These are phyloP conservation scores for Bembecia ichneumoniformis DNA, from an alignment of 2,888 invertebrate genomes.

Conservation along the genomic window DNA sequence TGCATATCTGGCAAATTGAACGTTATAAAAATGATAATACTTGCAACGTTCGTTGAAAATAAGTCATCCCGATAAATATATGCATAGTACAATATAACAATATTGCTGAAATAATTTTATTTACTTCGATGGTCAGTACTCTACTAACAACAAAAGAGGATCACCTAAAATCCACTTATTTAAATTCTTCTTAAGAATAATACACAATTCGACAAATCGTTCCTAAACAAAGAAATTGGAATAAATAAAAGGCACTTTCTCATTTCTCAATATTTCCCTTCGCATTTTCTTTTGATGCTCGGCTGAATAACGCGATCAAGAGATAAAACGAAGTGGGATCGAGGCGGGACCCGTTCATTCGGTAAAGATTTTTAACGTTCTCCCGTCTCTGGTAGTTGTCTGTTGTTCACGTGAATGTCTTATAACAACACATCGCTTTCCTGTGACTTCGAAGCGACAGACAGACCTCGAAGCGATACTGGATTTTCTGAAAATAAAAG, in stretches of 20 bases:
- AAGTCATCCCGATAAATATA: too few species aligned
- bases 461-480: too few species aligned
- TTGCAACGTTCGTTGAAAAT: too few species aligned
- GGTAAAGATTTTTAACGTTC: conserved; percentile 37
- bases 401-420: too few species aligned
- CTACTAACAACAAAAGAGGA: neutral
- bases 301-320: conserved; percentile 65
- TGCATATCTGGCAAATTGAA: conserved; percentile 44
- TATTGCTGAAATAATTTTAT: neutral
- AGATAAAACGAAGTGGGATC: conserved; percentile 58
- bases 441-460: too few species aligned
- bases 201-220: conserved; percentile 24
- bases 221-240: conserved; percentile 41
- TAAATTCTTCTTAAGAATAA: conserved; percentile 12
- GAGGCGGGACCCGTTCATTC: conserved; percentile 34
- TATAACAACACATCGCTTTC: too few species aligned
- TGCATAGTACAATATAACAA: too few species aligned
- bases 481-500: too few species aligned
- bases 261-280: conserved; percentile 51
- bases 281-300: conserved; percentile 62
- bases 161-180: conserved; percentile 11
- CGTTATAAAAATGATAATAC: conserved; percentile 49
- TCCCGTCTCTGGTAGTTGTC: conserved; percentile 7
- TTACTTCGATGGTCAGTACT: neutral
- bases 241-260: conserved; percentile 46